A percentile compares a stretch with the other conserved stretches of the same genome.
Conservation (phyloP, 2,113 vertebrate genomes). For the Phyllostomus discolor region DNA sequence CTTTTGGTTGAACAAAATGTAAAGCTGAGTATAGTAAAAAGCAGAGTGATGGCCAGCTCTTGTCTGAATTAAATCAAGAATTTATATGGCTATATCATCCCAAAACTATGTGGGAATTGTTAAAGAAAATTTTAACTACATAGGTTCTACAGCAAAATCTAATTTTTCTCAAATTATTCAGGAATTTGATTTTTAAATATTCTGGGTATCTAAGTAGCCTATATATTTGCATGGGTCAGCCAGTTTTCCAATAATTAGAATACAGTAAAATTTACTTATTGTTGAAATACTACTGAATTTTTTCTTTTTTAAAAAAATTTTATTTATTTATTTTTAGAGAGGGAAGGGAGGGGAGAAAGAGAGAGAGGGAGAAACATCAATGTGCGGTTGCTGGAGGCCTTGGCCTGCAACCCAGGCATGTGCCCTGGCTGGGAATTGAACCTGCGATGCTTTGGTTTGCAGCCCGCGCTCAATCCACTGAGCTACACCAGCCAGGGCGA, state of each 20-base stretch:
- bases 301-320: background rate
- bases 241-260: constrained; percentile 7
- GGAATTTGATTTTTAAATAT: background rate
- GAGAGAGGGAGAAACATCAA: too few species aligned
- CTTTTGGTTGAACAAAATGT: background rate
- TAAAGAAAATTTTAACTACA: background rate
- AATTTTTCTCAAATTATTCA: background rate
- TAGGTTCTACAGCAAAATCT: background rate
- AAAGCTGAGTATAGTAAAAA: background rate
- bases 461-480: too few species aligned
- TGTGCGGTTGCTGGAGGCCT: too few species aligned
- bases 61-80: background rate
- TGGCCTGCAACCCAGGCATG: too few species aligned
- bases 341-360: too few species aligned
- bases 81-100: background rate
- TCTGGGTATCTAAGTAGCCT: background rate
- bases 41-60: background rate
- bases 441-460: too few species aligned
- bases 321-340: too few species aligned
- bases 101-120: background rate
- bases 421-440: too few species aligned
- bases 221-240: background rate
- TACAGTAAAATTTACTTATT: background rate
- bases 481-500: too few species aligned
- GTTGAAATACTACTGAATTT: background rate